A percentile compares a stretch with the other conserved stretches of the same genome.
phyloP scores from a whole-genome alignment of 2,797 vertebrate species.

The Capromys pilorides region DNA sequence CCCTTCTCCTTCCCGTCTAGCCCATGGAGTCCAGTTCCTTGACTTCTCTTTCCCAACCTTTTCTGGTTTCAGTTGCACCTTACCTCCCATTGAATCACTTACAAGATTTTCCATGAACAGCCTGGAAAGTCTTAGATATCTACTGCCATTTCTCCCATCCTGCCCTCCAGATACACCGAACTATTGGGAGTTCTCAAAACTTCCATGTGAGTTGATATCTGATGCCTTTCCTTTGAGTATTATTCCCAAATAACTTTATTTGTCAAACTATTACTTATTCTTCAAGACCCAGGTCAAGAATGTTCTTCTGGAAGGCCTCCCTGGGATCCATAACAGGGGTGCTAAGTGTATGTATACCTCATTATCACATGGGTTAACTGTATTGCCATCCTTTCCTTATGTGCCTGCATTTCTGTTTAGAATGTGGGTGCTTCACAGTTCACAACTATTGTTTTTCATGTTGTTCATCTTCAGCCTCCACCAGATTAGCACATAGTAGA shows the following conservation, averaged over 20 bases:
- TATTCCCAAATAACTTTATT: constrained; percentile 5
- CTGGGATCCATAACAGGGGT: not conserved
- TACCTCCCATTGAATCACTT: not conserved
- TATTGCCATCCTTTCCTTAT: not conserved
- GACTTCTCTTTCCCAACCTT: not conserved
- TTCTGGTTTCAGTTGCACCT: not conserved
- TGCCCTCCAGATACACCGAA: not conserved
- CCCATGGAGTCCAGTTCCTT: not conserved
- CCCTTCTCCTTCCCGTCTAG: not conserved
- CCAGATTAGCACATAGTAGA: not conserved
- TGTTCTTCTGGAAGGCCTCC: not conserved
- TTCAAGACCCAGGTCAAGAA: not conserved
- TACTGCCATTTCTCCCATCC: not conserved
- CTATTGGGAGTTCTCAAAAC: not conserved
- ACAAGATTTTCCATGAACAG: not conserved
- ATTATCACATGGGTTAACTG: not conserved
- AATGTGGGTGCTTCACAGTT: not conserved
- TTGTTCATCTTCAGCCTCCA: not conserved
- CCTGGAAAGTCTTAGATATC: not conserved
- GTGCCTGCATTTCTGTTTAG: constrained; percentile 6
- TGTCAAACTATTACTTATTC: not conserved
- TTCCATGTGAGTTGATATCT: not conserved
- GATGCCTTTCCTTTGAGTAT: not conserved
- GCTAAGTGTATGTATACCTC: not conserved
- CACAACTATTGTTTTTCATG: not conserved